phyloP scores from a whole-genome alignment of 2,888 invertebrate species.

The Agrotis segetum region DNA sequence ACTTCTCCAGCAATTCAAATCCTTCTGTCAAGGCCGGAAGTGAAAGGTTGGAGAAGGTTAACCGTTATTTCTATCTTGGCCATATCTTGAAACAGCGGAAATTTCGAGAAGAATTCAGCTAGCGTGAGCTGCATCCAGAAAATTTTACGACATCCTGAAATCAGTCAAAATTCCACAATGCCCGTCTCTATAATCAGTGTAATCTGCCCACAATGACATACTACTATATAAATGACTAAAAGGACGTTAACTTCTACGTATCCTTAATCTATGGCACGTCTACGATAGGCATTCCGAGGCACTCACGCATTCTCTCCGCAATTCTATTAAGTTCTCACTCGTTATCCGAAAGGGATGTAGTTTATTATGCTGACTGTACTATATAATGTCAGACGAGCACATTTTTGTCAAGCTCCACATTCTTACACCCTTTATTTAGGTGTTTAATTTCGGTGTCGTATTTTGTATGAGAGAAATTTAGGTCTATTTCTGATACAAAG shows the following conservation, averaged over 20 bases:
- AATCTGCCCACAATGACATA: too few species aligned
- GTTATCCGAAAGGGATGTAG: constrained; percentile 66
- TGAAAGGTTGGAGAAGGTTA: too few species aligned
- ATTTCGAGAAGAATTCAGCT: too few species aligned
- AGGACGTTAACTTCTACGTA: background rate
- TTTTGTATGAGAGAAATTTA: constrained; percentile 6
- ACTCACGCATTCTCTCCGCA: constrained; percentile 58
- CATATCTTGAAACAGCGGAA: too few species aligned
- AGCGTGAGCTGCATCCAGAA: too few species aligned
- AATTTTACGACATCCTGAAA: too few species aligned
- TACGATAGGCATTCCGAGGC: constrained; percentile 56
- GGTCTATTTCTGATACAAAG: background rate
- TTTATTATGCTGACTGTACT: constrained; percentile 64
- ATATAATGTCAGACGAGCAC: constrained; percentile 32
- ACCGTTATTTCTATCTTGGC: too few species aligned
- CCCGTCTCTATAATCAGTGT: too few species aligned
- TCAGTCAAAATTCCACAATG: too few species aligned
- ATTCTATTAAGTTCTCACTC: constrained; percentile 66
- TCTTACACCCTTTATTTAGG: constrained; percentile 36
- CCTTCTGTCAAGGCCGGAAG: too few species aligned
- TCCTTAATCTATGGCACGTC: constrained; percentile 27
- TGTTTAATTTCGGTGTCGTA: constrained; percentile 41
- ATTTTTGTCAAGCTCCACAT: constrained; percentile 56
- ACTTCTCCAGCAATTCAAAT: too few species aligned
- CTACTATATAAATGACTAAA: background rate